Evolutionary conservation across 2,797 vertebrate species (phyloP), one percentile per base, ranked within the genome.

Genomic region (Huso huso): DNA sequence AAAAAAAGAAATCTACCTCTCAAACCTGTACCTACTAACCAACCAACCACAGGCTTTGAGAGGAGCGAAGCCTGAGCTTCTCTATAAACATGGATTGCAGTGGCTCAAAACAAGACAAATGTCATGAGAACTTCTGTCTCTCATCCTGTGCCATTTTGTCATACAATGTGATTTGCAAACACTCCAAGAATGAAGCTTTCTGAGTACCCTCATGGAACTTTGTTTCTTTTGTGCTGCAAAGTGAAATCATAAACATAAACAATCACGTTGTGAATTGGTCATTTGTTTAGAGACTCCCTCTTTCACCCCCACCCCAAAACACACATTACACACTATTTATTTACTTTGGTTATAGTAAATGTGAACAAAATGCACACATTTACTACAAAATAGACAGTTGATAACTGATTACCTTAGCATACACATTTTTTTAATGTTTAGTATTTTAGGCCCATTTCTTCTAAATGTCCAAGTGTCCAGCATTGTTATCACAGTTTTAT

Each of bases 231-330:
- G 71, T 75, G 55, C 68, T 64, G 49, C 49, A 74, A 67, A 70
- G 72, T 73, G 69, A 77, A 77, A 77, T 77, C 76, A 79, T 76
- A 76, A 79, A 73, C 77, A 75, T 64, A 57, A 66, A 69, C 74
- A 69, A 74, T 59, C 73, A 18, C 18, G 18, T 18, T 18, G 18
- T 73, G 70, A 75, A 78, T 78, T 67, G 72, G 66, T 77, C 76
- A 79, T 79, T 76, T 69, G 72, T 68, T 65, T 69, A 68, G 70
- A 75, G 72, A 74, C 73, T 73, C 69, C 62, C 11, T 9, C 37
- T 50, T 66, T 69, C 60, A 13, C 51, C 18, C 61, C 62, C 64
- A 57, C 58, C 57, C 52, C 71, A 75, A 79, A 78, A 66, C 67
- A 60, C 10, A 18, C 64, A 75, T 71, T 74, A 71, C 75, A 68